Evolutionary conservation across 2,797 vertebrate species (phyloP), one percentile per base, ranked within the genome.

Genomic region (Lacerta viridis): DNA sequence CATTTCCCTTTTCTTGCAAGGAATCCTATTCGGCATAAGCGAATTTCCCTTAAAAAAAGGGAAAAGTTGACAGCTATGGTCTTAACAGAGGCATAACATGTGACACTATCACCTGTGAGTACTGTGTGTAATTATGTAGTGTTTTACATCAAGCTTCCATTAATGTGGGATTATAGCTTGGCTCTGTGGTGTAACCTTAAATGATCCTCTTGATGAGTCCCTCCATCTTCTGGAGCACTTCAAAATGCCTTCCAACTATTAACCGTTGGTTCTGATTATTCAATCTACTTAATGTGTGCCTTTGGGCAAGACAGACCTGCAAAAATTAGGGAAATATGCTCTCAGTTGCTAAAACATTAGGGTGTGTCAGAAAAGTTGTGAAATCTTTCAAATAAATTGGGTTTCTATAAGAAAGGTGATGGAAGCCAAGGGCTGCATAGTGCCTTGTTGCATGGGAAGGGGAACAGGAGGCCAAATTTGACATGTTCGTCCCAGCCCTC

Each of bases 91-190:
- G 71, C 46, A 71, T 69, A 78, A 27, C 9, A 78, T 88, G 61
- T 55, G 43, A 72, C 79, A 18, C 41, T 69, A 9, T 81, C 41
- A 41, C 13, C 69, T 81, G n/a, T 81, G 59, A 66, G 29, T 33
- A 88, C 39, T 33, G 50, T 76, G 59, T 77, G 50, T 80, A 55
- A 15, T 55, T 55, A 68, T 17, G 27, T 2, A 50, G 18, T 33
- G 61, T 33, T 81, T 80, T 89, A 80, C 33, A 46, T 85, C 41
- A 81, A 81, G 69, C 64, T 55, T 59, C 46, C 61, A 39, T 85
- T 66, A 81, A 68, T 80, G 10, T 41, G 59, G 84, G 33, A 86
- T 77, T 82, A 66, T 68, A 82, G 43, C 11, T 84, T 88, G 81
- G 66, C 75, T 89, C 29, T 69, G 33, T 41, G 27, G 29, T 85